A percentile compares a stretch with the other conserved stretches of the same genome.
Evolutionary conservation across 2,888 invertebrate species (phyloP).

Genomic region (Cheilosia soror): DNA sequence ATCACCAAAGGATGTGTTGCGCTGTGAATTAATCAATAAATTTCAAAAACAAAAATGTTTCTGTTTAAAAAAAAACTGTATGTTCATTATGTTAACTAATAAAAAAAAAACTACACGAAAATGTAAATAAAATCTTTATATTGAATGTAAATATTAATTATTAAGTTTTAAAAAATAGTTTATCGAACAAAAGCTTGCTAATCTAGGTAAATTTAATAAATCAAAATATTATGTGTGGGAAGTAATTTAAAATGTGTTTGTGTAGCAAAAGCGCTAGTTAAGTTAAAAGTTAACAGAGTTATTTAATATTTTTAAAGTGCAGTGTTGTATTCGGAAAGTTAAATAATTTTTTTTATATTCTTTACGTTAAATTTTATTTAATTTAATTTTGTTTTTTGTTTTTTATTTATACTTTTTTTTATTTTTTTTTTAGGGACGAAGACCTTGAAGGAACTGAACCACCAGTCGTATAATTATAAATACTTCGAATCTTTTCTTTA

Average conservation of each 20-base stretch:
- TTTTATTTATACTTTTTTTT: constrained; percentile 44
- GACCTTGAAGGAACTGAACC: constrained; percentile 82
- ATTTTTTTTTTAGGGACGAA: constrained; percentile 76
- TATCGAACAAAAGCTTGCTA: constrained; percentile 30
- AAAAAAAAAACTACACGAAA: not conserved
- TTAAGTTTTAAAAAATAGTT: constrained; percentile 12
- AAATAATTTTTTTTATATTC: not conserved
- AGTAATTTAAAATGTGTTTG: not conserved
- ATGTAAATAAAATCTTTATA: constrained; percentile 36
- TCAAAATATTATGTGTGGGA: not conserved
- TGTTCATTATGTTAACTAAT: constrained; percentile 7
- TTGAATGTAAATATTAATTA: constrained; percentile 31
- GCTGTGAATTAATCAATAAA: constrained; percentile 66
- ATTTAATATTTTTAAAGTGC: constrained; percentile 9
- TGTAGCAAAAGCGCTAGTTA: not conserved
- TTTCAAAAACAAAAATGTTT: not conserved
- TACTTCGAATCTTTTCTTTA: constrained; percentile 53
- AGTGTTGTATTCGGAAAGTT: not conserved
- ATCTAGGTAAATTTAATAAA: constrained; percentile 14
- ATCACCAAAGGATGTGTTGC: constrained; percentile 32
- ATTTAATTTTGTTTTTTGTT: constrained; percentile 47
- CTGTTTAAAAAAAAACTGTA: not conserved
- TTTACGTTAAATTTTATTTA: constrained; percentile 11
- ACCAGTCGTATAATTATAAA: constrained; percentile 81
- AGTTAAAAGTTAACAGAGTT: constrained; percentile 29